Base-by-base conservation (phyloP, 2,888 invertebrate genomes). In the Quadriops clusia region DNA sequence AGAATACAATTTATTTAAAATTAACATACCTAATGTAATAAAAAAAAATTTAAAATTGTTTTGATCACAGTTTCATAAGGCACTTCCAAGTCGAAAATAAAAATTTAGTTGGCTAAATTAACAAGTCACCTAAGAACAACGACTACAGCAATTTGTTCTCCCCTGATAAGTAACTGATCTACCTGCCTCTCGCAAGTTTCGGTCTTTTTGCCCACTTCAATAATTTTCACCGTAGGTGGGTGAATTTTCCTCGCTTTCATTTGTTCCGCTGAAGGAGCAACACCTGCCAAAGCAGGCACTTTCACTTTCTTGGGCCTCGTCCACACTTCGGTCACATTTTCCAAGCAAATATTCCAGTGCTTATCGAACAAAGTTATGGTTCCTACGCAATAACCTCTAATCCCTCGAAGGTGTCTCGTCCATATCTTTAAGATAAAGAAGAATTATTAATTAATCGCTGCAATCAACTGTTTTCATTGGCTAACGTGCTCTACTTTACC, bases 331-430 rank as follows among this genome's bases (percentile, higher is more conserved):
- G 76, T 69, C 2, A 87, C 87, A 53, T 91, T 84, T 33, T 71
- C 70, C 30, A 94, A 61, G 4, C 84, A 79, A 45, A 95, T 58
- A 62, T 95, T 95, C 83, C 89, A 91, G 56, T 91, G 89, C 53
- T 85, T 90, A 61, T 95, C 95, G 58, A 87, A 95, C 3, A 85
- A 85, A 10, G 77, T 70, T 14, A 94, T 61, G 43, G 72, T 79
- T 1, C 85, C 95, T 37, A 75, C 72, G 36, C 86, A 72, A 37
- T 71, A 72, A 3, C 93, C 90, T 32, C 90, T 67, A 13, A 91
- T 61, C 7, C 76, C 74, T 18, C 63, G 65, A 13, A 73, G 75
- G 43, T 74, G 74, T 30, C 93, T 70, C 0, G 84, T 83, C 50
- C 75, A 71, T 23, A 89, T 74, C 78, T 85, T 63, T 25, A 50